Conservation (phyloP, 2,113 vertebrate species). For the Cyphomyrus discorhynchus region DNA sequence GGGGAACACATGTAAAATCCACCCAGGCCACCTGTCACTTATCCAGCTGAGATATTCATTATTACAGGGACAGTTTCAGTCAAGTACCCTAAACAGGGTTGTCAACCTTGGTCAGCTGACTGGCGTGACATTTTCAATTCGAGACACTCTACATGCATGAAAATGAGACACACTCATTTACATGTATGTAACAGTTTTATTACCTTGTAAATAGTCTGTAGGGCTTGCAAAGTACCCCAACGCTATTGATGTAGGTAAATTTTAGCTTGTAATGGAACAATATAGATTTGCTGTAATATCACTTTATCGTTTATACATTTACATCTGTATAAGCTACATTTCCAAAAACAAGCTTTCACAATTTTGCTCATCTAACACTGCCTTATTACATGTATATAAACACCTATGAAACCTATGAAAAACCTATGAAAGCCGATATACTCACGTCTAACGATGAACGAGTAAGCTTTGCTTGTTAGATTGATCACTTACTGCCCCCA, state of each 20-base stretch:
- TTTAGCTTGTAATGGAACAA: no score
- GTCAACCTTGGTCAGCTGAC: no score
- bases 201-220: no score
- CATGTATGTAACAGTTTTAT: no score
- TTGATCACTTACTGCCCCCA: conserved; percentile 27
- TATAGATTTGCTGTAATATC: neutral
- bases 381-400: neutral
- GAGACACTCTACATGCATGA: no score
- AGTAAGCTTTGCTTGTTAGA: neutral
- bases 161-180: no score
- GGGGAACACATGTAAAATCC: neutral
- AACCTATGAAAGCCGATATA: neutral
- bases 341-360: neutral
- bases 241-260: no score
- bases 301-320: neutral
- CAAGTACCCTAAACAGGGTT: neutral
- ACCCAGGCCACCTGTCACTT: neutral
- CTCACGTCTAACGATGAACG: neutral
- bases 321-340: neutral
- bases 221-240: no score
- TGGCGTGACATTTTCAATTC: no score
- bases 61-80: neutral
- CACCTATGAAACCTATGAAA: neutral
- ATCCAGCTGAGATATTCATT: neutral
- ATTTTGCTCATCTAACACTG: neutral